Evolutionary conservation across 1,140 invertebrate genomes (phyloP).

Genomic region (Rhopalosiphum maidis): DNA sequence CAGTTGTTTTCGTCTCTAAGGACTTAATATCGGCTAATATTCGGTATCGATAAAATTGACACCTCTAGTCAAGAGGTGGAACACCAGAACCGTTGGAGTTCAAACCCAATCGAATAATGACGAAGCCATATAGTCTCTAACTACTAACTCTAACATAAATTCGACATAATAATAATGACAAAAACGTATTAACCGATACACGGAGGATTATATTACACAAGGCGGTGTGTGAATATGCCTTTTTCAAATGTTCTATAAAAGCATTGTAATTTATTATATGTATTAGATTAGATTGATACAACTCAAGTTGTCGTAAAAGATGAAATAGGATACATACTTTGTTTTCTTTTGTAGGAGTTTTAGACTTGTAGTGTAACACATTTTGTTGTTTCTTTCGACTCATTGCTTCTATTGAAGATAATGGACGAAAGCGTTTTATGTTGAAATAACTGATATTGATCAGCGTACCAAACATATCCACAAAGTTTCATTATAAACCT

Average conservation of each 20-base stretch:
- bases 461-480: background rate
- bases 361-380: background rate
- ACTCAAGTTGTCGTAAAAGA: background rate
- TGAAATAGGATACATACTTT: background rate
- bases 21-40: too few species aligned
- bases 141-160: too few species aligned
- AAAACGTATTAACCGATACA: background rate
- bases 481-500: background rate
- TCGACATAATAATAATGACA: background rate
- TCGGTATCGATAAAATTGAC: too few species aligned
- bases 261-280: background rate
- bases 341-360: slow-evolving; percentile 6
- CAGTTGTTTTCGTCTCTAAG: background rate
- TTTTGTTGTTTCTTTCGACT: background rate
- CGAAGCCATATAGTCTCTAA: background rate
- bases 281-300: background rate
- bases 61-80: too few species aligned
- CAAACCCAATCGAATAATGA: background rate
- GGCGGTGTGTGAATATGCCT: background rate
- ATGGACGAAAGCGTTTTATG: background rate
- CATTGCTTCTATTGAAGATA: background rate
- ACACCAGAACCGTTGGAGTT: background rate
- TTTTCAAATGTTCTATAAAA: background rate
- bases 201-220: background rate
- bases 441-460: slow-evolving; percentile 29